Base-by-base conservation (phyloP, 2,888 invertebrate species). In the Alcis repandata region DNA sequence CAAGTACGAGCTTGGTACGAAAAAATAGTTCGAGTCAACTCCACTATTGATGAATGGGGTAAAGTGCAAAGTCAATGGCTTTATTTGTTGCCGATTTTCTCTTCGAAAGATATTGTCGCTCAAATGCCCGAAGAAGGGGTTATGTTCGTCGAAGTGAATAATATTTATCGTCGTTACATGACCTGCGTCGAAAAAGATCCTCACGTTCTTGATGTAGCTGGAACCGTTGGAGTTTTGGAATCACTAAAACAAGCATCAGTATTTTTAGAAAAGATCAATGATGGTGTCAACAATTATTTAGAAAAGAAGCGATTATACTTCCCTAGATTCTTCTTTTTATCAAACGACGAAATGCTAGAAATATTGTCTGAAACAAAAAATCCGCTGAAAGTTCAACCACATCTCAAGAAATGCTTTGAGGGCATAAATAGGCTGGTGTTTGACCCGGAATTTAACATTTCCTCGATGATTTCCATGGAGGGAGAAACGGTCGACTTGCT, bases 361-460 rank as follows among this genome's bases (percentile, higher is more conserved):
- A 97, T 98, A 76, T 92, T 98, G 68, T 97, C 98, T 0, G 97
- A 98, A 93, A 97, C 97, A 1, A 97, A 97, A 89, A 97, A 98
- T 83, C 97, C 97, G 0, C 87, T 96, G 8, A 94, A 97, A 75
- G 97, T 98, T 1, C 97, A 98, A 85, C 97, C 97, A 0, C 97
- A 98, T 91, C 89, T 98, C 60, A 96, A 96, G 82, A 98, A 98
- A 90, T 97, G 97, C 86, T 98, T 98, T 84, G 97, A 98, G 90
- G 98, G 97, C 52, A 97, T 98, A 61, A 95, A 95, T 67, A 95
- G 94, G 79, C 91, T 98, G 15, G 94, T 95, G 57, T 97, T 98
- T 83, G 96, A 97, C 76, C 86, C 92, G 6, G 94, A 95, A 43
- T 90, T 96, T 68, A 96, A 97, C 83, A 97, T 98, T 79, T 94